Evolutionary conservation across 2,797 vertebrate species (phyloP).

Genomic region (Peromyscus attwateri): DNA sequence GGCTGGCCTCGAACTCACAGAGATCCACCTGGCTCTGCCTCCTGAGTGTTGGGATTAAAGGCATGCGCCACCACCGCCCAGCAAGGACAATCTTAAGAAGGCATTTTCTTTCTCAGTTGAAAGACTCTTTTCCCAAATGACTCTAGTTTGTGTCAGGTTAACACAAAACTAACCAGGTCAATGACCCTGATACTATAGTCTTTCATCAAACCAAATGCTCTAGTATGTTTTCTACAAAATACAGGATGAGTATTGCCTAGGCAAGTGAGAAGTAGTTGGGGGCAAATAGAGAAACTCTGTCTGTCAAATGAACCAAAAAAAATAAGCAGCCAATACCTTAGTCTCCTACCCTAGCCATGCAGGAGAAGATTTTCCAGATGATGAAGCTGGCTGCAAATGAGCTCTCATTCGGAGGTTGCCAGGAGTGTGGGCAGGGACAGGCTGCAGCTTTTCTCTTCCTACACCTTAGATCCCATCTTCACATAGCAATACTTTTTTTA

Average conservation of each 20-base stretch:
- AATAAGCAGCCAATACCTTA: neutral
- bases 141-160: neutral
- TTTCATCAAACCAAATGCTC: neutral
- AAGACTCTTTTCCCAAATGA: neutral
- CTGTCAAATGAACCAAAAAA: neutral
- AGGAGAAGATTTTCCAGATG: neutral
- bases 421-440: neutral
- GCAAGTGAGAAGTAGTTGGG: neutral
- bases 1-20: too few relatives aligned
- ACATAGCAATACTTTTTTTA: neutral
- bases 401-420: neutral
- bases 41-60: too few relatives aligned
- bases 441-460: neutral
- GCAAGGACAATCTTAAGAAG: neutral
- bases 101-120: neutral
- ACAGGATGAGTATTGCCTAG: neutral
- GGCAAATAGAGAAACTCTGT: neutral
- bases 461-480: too few relatives aligned
- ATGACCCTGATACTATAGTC: neutral
- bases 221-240: neutral
- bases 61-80: too few relatives aligned
- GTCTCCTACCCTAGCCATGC: too few relatives aligned
- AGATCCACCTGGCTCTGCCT: too few relatives aligned
- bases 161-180: neutral
- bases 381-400: neutral